These are phyloP conservation scores for Temnothorax nylanderi DNA, from an alignment of 1,140 invertebrate species.

Conservation along the genomic window DNA sequence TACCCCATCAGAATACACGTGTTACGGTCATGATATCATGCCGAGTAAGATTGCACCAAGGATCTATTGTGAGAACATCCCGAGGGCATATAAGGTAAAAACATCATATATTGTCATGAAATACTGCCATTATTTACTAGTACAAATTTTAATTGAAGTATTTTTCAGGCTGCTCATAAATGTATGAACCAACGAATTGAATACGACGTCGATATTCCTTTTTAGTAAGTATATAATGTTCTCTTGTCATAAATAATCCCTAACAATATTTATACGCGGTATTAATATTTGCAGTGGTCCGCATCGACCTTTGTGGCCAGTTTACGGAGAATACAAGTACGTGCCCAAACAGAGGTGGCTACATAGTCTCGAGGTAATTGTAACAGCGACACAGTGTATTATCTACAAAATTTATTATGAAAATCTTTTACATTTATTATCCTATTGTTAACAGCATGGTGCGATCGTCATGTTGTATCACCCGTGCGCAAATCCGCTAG, in stretches of 20 bases:
- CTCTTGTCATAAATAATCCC: not conserved
- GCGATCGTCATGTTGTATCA: conserved; percentile 95
- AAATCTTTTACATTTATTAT: conserved; percentile 20
- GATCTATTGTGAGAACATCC: conserved; percentile 87
- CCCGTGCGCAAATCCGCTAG: conserved; percentile 91
- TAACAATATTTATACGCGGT: conserved; percentile 31
- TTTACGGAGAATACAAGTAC: conserved; percentile 94
- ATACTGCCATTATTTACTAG: not conserved
- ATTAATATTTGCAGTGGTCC: conserved; percentile 88
- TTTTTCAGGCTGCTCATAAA: conserved; percentile 87
- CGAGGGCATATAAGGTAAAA: conserved; percentile 87
- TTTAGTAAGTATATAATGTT: conserved; percentile 79
- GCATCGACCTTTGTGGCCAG: conserved; percentile 93
- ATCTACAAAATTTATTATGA: not conserved
- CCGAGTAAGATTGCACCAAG: conserved; percentile 86
- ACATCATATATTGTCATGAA: not conserved
- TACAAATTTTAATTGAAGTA: not conserved
- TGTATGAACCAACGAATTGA: conserved; percentile 90
- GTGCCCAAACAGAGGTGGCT: conserved; percentile 94
- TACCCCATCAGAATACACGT: conserved; percentile 89
- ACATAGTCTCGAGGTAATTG: conserved; percentile 91
- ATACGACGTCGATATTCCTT: conserved; percentile 88
- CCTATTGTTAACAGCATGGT: conserved; percentile 88
- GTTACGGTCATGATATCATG: conserved; percentile 85
- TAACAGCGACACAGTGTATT: conserved; percentile 8